Percentiles rank a stretch among this genome's conserved stretches.
Conservation (phyloP, 1,140 invertebrate genomes). For the Ostrea denselamellosa region DNA sequence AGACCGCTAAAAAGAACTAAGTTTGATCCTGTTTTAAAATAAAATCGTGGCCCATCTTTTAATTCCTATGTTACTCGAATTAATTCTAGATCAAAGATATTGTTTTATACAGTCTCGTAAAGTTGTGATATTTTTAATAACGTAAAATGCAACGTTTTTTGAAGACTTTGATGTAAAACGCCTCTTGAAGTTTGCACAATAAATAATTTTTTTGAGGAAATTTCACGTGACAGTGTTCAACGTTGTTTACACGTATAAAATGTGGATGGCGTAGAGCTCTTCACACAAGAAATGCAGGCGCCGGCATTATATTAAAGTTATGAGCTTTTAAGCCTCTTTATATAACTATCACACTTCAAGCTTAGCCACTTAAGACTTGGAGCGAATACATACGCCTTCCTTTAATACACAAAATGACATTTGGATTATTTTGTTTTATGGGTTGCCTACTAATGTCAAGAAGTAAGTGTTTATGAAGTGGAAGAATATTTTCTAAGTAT, state of each 20-base stretch:
- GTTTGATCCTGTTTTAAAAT: conserved; percentile 31
- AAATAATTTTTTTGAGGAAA: conserved; percentile 25
- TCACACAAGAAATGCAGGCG: conserved; percentile 34
- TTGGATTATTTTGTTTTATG: conserved; percentile 7
- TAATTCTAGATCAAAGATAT: conserved; percentile 17
- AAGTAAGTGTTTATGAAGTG: conserved; percentile 17
- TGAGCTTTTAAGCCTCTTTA: conserved; percentile 46
- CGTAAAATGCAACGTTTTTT: background rate
- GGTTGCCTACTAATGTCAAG: conserved; percentile 29
- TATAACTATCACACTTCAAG: conserved; percentile 45
- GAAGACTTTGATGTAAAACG: background rate
- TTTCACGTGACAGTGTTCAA: conserved; percentile 17
- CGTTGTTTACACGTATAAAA: conserved; percentile 40
- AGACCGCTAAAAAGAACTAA: conserved; percentile 23
- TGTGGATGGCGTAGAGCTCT: background rate
- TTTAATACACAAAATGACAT: conserved; percentile 31
- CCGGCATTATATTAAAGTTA: conserved; percentile 32
- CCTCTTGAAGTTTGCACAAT: background rate
- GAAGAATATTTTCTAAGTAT: conserved; percentile 31
- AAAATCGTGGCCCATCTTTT: conserved; percentile 22
- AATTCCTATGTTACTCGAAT: background rate
- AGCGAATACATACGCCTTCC: background rate
- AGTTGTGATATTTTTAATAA: background rate
- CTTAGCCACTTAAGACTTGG: background rate
- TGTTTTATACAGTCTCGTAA: background rate